Evolutionary conservation across 2,797 vertebrate genomes (phyloP).

Genomic region (Podarcis siculus): DNA sequence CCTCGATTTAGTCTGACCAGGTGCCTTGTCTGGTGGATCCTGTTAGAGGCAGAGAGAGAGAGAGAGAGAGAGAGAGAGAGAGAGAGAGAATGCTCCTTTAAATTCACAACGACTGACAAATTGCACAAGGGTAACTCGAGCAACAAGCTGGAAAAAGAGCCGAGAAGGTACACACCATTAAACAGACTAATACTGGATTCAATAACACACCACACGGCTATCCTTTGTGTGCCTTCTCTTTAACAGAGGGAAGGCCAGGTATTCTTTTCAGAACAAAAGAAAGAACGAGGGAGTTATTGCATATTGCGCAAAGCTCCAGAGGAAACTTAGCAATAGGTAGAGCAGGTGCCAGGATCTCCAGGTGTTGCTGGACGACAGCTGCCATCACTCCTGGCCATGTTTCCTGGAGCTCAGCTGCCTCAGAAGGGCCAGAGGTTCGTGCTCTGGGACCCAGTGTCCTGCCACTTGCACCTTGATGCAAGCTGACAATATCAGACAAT

Average conservation of each 20-base stretch:
- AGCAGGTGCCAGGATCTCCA: no score
- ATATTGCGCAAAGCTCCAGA: no score
- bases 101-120: background rate
- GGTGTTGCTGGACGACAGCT: no score
- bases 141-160: background rate
- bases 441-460: no score
- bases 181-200: constrained; percentile 25
- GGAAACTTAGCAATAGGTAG: no score
- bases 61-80: no score
- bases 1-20: background rate
- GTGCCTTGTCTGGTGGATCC: background rate
- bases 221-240: background rate
- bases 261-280: background rate
- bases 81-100: background rate
- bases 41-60: background rate
- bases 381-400: no score
- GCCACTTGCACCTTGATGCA: no score
- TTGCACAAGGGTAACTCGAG: background rate
- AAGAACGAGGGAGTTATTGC: background rate
- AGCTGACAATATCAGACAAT: no score
- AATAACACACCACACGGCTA: background rate
- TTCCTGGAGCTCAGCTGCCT: no score
- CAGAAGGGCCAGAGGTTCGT: no score
- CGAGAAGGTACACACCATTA: background rate
- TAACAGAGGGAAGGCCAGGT: background rate